A percentile compares a stretch with the other conserved stretches of the same genome.
Evolutionary conservation across 2,113 vertebrate species (phyloP).

Genomic region (Siniperca chuatsi): DNA sequence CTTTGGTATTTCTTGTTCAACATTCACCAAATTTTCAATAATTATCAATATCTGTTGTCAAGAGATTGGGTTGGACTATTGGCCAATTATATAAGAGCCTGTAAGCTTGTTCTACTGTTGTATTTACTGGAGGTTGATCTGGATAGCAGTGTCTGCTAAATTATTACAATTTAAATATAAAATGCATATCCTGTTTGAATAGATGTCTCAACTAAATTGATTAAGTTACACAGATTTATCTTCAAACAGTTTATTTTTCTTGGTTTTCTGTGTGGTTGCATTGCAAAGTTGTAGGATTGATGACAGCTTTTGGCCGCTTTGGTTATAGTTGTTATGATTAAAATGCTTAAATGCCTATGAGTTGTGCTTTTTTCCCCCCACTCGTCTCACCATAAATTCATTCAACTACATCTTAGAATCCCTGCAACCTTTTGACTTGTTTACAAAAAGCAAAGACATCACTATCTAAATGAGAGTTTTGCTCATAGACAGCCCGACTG

Average conservation of each 20-base stretch:
- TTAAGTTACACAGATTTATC: conserved; percentile 6
- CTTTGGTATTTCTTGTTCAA: neutral
- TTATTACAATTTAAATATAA: conserved; percentile 46
- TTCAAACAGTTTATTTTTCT: conserved; percentile 2
- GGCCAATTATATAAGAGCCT: neutral
- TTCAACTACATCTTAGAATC: conserved; percentile 47
- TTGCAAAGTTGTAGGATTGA: neutral
- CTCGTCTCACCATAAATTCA: conserved; percentile 35
- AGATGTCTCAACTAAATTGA: conserved; percentile 12
- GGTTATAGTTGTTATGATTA: conserved; percentile 16
- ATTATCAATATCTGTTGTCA: neutral
- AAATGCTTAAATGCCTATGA: conserved; percentile 35
- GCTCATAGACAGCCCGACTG: conserved; percentile 50
- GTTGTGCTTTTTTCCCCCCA: neutral
- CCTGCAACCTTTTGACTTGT: conserved; percentile 68
- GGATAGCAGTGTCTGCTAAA: conserved; percentile 9
- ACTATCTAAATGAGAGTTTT: conserved; percentile 68
- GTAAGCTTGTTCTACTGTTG: conserved; percentile 13
- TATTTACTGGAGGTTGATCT: conserved; percentile 7
- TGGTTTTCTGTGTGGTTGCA: neutral
- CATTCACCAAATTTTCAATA: neutral
- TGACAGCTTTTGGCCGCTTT: conserved; percentile 8
- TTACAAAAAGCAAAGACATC: conserved; percentile 58
- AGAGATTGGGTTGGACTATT: neutral
- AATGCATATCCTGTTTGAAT: neutral